These are phyloP conservation scores for Caenorhabditis sp. DNA, from an alignment of 2,888 invertebrate species.

Conservation along the genomic window DNA sequence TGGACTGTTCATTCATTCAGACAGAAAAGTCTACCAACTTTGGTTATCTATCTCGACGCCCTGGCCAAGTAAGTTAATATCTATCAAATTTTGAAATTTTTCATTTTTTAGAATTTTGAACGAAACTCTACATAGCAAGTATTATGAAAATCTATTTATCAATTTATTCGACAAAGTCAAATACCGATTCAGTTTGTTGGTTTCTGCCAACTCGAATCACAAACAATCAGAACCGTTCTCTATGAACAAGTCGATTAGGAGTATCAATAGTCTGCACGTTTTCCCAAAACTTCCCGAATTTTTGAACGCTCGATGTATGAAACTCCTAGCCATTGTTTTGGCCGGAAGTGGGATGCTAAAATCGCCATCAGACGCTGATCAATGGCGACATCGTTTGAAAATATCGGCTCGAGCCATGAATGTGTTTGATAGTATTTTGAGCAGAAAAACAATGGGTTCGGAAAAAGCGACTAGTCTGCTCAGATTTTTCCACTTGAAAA, in stretches of 20 bases:
- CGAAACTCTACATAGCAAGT: not conserved
- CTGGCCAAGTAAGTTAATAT: not conserved
- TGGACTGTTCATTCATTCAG: not conserved
- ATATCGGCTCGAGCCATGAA: not conserved
- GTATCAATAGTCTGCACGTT: not conserved
- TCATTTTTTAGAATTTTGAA: not conserved
- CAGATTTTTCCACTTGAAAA: conserved; percentile 7
- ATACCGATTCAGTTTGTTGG: not conserved
- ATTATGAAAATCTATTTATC: not conserved
- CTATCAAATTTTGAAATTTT: not conserved
- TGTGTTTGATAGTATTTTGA: conserved; percentile 8
- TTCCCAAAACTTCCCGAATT: not conserved
- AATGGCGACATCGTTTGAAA: conserved; percentile 7
- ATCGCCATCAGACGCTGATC: not conserved
- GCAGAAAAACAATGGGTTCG: not conserved
- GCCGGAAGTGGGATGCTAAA: not conserved
- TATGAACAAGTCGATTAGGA: not conserved
- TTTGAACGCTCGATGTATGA: not conserved
- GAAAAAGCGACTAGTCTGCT: conserved; percentile 12
- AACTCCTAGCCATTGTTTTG: not conserved
- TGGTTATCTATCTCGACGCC: not conserved
- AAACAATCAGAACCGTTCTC: not conserved
- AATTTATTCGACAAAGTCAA: not conserved
- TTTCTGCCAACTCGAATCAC: not conserved
- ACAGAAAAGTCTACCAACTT: not conserved